These are phyloP conservation scores for Mesodorylaimus sp. DNA, from an alignment of 2,888 invertebrate genomes.

Conservation along the genomic window DNA sequence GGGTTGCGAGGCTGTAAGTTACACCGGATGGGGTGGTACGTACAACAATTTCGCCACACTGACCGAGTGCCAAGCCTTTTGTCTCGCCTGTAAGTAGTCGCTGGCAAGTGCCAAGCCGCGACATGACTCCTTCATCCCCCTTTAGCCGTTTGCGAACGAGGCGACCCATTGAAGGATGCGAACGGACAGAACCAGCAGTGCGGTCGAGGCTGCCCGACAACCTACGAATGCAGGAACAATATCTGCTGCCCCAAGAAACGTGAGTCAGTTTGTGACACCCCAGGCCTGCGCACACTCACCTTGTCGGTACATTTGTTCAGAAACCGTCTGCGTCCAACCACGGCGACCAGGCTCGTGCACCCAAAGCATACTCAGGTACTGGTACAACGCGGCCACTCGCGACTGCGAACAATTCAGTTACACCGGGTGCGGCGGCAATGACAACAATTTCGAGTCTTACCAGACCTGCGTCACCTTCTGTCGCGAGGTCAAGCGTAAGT, in stretches of 20 bases:
- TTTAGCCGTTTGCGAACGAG: conserved; percentile 4
- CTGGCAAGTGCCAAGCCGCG: background rate
- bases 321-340: conserved; percentile 28
- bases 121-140: background rate
- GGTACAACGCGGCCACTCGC: conserved; percentile 24
- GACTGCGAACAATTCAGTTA: conserved; percentile 27
- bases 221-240: background rate
- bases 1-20: too few species aligned
- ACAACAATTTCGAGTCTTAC: conserved; percentile 18
- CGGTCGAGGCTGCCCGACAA: background rate
- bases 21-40: background rate
- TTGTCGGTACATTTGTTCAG: too few species aligned
- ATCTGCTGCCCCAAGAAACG: conserved; percentile 6
- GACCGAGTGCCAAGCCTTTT: conserved; percentile 4
- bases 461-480: background rate
- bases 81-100: background rate
- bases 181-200: background rate
- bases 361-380: conserved; percentile 23
- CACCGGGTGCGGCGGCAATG: conserved; percentile 22
- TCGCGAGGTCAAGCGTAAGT: background rate
- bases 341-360: conserved; percentile 27
- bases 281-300: too few species aligned
- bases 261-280: too few species aligned
- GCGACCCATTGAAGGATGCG: background rate
- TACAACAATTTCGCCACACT: conserved; percentile 6